These are phyloP conservation scores for Metopolophium dirhodum DNA, from an alignment of 1,140 invertebrate genomes.

Conservation along the genomic window DNA sequence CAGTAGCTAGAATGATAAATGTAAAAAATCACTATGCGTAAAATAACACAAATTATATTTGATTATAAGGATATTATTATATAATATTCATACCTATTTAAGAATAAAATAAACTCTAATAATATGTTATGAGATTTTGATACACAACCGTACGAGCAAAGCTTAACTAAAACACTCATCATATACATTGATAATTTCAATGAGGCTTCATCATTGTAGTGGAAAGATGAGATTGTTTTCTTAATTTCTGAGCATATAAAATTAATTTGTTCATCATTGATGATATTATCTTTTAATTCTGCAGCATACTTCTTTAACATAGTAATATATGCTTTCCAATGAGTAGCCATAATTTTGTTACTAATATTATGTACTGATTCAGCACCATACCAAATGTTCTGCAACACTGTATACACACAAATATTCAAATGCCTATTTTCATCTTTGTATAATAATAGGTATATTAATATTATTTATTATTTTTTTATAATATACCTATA, in stretches of 20 bases:
- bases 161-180: conserved; percentile 49
- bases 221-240: background rate
- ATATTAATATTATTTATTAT: too few relatives aligned
- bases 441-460: background rate
- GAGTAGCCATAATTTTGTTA: conserved; percentile 35
- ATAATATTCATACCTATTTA: conserved; percentile 20
- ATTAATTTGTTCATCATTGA: conserved; percentile 21
- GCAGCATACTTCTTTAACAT: background rate
- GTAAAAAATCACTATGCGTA: background rate
- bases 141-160: conserved; percentile 20
- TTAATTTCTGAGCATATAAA: conserved; percentile 25
- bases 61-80: background rate
- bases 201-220: background rate
- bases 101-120: conserved; percentile 22
- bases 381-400: conserved; percentile 28
- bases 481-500: too few relatives aligned
- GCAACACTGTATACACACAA: background rate
- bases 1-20: conserved; percentile 13
- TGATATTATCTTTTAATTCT: background rate
- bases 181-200: conserved; percentile 36
- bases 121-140: background rate
- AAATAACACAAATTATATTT: background rate
- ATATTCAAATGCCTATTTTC: background rate
- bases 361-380: background rate
- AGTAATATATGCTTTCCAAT: conserved; percentile 47